Evolutionary conservation across 2,797 vertebrate genomes (phyloP).

Genomic region (Buphagus erythrorhynchus): DNA sequence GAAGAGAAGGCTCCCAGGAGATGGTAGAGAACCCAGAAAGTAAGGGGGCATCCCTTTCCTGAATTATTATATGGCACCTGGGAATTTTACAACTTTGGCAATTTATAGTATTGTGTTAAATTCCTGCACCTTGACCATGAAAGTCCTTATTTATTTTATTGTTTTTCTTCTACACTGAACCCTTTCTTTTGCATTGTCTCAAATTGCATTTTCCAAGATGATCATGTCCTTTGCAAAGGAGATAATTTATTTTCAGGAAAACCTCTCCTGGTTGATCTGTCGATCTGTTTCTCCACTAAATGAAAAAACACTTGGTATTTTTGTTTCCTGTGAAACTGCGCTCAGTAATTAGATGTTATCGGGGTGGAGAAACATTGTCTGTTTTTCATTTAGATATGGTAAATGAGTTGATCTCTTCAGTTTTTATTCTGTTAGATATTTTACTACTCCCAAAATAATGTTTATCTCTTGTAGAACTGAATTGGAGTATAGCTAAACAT

Average conservation of each 20-base stretch:
- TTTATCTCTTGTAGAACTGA: background rate
- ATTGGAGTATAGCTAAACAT: background rate
- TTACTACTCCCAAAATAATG: background rate
- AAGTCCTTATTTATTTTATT: background rate
- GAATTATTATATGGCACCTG: background rate
- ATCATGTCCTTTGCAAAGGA: background rate
- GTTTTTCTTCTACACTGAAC: background rate
- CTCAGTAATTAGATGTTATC: background rate
- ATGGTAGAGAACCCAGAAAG: background rate
- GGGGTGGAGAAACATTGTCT: fast-evolving
- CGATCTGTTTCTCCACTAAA: background rate
- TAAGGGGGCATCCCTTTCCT: fast-evolving
- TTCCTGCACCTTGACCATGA: background rate
- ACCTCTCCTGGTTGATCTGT: background rate
- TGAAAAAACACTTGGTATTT: background rate
- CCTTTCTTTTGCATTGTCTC: background rate
- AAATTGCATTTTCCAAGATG: background rate
- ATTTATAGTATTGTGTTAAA: background rate
- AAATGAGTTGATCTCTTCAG: background rate
- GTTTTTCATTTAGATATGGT: background rate
- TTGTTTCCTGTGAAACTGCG: background rate
- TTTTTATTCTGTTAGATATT: background rate
- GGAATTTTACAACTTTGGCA: background rate
- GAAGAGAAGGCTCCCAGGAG: background rate
- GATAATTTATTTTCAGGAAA: background rate